phyloP scores from a whole-genome alignment of 2,888 invertebrate genomes.

The Ditylenchus weischeri region DNA sequence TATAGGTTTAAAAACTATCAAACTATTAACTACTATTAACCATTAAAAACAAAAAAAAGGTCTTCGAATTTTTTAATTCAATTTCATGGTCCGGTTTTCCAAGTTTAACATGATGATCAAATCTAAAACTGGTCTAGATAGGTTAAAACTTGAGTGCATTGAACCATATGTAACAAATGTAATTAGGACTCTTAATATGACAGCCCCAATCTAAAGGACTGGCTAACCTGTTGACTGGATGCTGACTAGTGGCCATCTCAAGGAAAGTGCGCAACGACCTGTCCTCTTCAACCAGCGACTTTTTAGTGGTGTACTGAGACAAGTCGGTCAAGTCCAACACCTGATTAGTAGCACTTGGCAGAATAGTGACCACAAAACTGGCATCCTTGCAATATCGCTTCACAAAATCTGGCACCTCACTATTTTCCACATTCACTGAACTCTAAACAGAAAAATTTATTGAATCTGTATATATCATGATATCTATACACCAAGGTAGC shows the following conservation, averaged over 20 bases:
- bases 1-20: too few relatives aligned
- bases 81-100: too few relatives aligned
- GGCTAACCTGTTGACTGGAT: constrained; percentile 10
- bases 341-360: not conserved
- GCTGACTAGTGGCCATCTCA: constrained; percentile 10
- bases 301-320: not conserved
- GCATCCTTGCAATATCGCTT: not conserved
- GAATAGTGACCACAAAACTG: not conserved
- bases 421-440: not conserved
- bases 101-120: too few relatives aligned
- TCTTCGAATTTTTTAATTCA: too few relatives aligned
- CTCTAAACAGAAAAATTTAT: not conserved
- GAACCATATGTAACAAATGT: not conserved
- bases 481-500: not conserved
- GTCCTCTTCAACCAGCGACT: constrained; percentile 7
- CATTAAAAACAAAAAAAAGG: too few relatives aligned
- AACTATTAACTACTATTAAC: too few relatives aligned
- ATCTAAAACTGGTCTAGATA: too few relatives aligned
- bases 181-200: not conserved
- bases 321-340: not conserved
- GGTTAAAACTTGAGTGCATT: not conserved
- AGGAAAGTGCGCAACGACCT: constrained; percentile 12
- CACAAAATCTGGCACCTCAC: not conserved
- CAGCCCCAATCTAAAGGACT: too few relatives aligned
- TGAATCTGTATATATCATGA: not conserved